phyloP scores from a whole-genome alignment of 2,797 vertebrate genomes.

The Pantherophis alleghaniensis region DNA sequence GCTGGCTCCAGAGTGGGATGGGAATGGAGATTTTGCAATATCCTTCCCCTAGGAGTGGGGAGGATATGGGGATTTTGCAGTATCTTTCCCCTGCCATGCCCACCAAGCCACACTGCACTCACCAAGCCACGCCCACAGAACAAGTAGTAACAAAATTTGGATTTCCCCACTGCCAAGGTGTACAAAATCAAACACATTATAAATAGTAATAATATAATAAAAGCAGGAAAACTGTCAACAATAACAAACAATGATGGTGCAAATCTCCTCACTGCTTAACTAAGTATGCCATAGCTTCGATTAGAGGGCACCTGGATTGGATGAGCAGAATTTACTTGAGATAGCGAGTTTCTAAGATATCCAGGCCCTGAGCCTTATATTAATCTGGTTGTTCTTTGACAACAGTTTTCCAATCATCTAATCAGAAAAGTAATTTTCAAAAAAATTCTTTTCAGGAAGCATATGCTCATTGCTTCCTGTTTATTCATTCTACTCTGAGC shows the following conservation, averaged over 20 bases:
- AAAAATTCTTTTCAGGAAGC: slow-evolving; percentile 53
- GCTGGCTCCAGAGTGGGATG: no score
- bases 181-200: not conserved
- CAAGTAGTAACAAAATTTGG: no score
- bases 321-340: not conserved
- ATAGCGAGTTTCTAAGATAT: not conserved
- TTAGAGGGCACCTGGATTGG: not conserved
- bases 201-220: not conserved
- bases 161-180: no score
- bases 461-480: slow-evolving; percentile 61
- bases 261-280: not conserved
- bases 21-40: no score
- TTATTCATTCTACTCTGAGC: slow-evolving; percentile 71
- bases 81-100: no score
- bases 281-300: not conserved
- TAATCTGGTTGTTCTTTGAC: not conserved
- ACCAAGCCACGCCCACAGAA: no score
- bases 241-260: not conserved
- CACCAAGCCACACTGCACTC: no score
- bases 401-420: slow-evolving; percentile 32
- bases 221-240: not conserved
- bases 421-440: slow-evolving; percentile 55
- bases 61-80: no score
- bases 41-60: no score
- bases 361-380: not conserved